Conservation (phyloP, 2,888 invertebrate species). For the Ochropleura plecta region DNA sequence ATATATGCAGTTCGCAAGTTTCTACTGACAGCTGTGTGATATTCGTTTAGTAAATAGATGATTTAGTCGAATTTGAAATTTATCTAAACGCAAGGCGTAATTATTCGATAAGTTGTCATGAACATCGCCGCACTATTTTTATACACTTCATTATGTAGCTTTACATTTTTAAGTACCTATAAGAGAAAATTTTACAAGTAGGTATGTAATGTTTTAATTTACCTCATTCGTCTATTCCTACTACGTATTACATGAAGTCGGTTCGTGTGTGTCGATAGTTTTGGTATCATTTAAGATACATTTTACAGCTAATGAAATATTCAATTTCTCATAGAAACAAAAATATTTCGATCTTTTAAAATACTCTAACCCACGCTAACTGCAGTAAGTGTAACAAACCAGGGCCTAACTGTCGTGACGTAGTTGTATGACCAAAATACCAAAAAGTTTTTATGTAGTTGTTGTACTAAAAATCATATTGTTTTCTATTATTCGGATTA, state of each 20-base stretch:
- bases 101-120: conserved; percentile 74
- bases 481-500: conserved; percentile 69
- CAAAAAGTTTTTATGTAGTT: conserved; percentile 76
- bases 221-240: conserved; percentile 86
- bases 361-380: conserved; percentile 68
- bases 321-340: conserved; percentile 68
- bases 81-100: conserved; percentile 81
- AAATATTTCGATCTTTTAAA: conserved; percentile 64
- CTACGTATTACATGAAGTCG: conserved; percentile 74
- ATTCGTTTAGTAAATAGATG: conserved; percentile 81
- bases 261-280: conserved; percentile 79
- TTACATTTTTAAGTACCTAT: conserved; percentile 74
- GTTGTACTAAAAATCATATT: conserved; percentile 77
- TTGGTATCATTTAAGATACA: conserved; percentile 80
- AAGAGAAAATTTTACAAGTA: conserved; percentile 73
- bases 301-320: conserved; percentile 67
- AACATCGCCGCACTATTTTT: conserved; percentile 80
- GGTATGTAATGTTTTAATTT: conserved; percentile 76
- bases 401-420: conserved; percentile 84
- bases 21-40: conserved; percentile 79
- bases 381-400: conserved; percentile 66
- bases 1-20: conserved; percentile 65
- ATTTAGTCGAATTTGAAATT: conserved; percentile 81
- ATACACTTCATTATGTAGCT: conserved; percentile 78
- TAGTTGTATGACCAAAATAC: conserved; percentile 81